phyloP scores from a whole-genome alignment of 2,888 invertebrate species.

The Melanostoma mellinum region DNA sequence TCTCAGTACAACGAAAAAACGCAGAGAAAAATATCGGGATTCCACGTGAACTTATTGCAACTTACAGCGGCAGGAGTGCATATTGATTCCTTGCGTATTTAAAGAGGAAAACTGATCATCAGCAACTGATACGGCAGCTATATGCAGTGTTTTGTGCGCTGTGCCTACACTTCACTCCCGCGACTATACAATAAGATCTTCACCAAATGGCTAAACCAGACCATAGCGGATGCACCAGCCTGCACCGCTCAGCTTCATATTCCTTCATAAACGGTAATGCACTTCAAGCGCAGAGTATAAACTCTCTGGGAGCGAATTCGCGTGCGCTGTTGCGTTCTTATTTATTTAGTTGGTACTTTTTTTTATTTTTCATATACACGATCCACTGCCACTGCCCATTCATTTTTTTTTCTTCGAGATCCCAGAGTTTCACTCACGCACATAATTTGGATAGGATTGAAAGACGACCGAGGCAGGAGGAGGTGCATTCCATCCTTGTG shows the following conservation, averaged over 20 bases:
- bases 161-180: constrained; percentile 29
- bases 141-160: constrained; percentile 40
- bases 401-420: constrained; percentile 55
- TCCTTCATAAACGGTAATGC: constrained; percentile 67
- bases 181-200: constrained; percentile 58
- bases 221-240: constrained; percentile 20
- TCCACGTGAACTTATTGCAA: constrained; percentile 40
- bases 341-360: constrained; percentile 22
- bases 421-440: constrained; percentile 59
- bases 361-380: not conserved
- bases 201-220: constrained; percentile 26
- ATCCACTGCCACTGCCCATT: constrained; percentile 53
- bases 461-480: constrained; percentile 17
- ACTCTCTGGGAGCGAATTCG: constrained; percentile 59
- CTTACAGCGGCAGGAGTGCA: constrained; percentile 13
- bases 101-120: constrained; percentile 71
- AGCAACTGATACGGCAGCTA: constrained; percentile 67
- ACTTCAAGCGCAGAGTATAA: constrained; percentile 23
- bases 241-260: constrained; percentile 36
- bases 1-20: not conserved
- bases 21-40: constrained; percentile 36
- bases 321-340: constrained; percentile 62
- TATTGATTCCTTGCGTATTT: constrained; percentile 67
- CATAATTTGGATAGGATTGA: constrained; percentile 36
- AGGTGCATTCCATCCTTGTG: constrained; percentile 65